These are phyloP conservation scores for Camponotus pennsylvanicus DNA, from an alignment of 1,140 invertebrate genomes.

Conservation along the genomic window DNA sequence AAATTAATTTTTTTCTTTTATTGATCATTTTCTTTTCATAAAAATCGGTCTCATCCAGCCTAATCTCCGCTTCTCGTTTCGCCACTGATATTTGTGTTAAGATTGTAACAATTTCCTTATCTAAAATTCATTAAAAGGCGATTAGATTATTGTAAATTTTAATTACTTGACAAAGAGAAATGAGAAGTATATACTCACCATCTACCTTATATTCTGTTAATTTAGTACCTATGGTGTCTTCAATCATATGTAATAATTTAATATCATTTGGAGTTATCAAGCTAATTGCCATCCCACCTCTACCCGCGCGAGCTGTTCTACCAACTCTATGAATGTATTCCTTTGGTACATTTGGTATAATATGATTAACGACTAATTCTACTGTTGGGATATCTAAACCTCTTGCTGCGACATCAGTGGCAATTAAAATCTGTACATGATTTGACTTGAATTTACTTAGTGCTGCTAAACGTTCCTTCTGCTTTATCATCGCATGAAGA, in stretches of 20 bases:
- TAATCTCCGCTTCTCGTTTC: constrained; percentile 96
- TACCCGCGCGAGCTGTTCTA: constrained; percentile 96
- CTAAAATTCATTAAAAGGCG: constrained; percentile 85
- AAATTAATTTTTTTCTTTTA: constrained; percentile 94
- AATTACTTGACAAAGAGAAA: neutral
- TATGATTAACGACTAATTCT: constrained; percentile 97
- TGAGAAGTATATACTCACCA: constrained; percentile 87
- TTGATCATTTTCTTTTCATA: constrained; percentile 95
- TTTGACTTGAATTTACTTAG: constrained; percentile 95
- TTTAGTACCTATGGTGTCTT: constrained; percentile 94
- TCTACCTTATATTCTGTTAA: constrained; percentile 94
- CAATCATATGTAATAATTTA: constrained; percentile 94
- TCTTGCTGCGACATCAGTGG: constrained; percentile 98
- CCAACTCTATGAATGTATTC: constrained; percentile 99
- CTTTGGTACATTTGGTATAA: constrained; percentile 95
- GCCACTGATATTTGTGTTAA: constrained; percentile 96
- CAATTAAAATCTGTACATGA: constrained; percentile 94
- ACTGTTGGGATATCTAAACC: constrained; percentile 96
- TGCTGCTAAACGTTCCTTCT: constrained; percentile 92
- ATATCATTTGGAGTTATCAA: constrained; percentile 97
- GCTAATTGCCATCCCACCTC: constrained; percentile 94
- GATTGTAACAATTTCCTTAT: constrained; percentile 94
- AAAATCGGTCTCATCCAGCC: constrained; percentile 96
- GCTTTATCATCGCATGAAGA: constrained; percentile 94
- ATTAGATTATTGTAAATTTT: constrained; percentile 29